phyloP scores from a whole-genome alignment of 92 coral and sea anemone genomes.

The Isaurus tuberculatus region DNA sequence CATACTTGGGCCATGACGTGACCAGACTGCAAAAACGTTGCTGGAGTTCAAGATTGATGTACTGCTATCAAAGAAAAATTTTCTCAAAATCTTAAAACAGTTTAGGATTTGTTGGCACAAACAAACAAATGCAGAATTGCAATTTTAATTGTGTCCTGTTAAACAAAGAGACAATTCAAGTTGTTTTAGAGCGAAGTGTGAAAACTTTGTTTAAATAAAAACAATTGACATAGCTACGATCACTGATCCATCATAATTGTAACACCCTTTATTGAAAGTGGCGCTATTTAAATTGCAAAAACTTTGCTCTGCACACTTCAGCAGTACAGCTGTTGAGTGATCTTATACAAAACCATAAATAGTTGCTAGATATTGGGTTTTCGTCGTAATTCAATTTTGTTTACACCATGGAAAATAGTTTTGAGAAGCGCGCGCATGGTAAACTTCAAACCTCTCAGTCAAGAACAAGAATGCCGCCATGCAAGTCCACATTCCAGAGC shows the following conservation, averaged over 20 bases:
- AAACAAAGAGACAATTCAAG: constrained; percentile 16
- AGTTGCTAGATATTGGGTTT: neutral
- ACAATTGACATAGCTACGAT: constrained; percentile 10
- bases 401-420: constrained; percentile 28
- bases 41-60: neutral
- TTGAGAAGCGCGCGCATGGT: constrained; percentile 13
- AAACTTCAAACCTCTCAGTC: constrained; percentile 17
- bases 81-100: neutral
- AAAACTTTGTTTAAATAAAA: constrained; percentile 25
- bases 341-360: neutral
- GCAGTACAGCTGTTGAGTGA: constrained; percentile 7
- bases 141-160: constrained; percentile 6
- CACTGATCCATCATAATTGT: neutral
- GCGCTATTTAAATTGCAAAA: constrained; percentile 16
- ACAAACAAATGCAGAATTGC: neutral
- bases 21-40: neutral
- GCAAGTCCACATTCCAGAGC: constrained; percentile 36
- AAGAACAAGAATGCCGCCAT: constrained; percentile 23
- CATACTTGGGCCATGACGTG: constrained; percentile 16
- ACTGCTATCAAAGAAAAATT: neutral
- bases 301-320: constrained; percentile 10
- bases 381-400: neutral
- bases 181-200: constrained; percentile 26
- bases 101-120: neutral
- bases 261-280: constrained; percentile 28